These are phyloP conservation scores for Oreochromis tanganicae DNA, from an alignment of 2,113 vertebrate genomes.

Conservation along the genomic window DNA sequence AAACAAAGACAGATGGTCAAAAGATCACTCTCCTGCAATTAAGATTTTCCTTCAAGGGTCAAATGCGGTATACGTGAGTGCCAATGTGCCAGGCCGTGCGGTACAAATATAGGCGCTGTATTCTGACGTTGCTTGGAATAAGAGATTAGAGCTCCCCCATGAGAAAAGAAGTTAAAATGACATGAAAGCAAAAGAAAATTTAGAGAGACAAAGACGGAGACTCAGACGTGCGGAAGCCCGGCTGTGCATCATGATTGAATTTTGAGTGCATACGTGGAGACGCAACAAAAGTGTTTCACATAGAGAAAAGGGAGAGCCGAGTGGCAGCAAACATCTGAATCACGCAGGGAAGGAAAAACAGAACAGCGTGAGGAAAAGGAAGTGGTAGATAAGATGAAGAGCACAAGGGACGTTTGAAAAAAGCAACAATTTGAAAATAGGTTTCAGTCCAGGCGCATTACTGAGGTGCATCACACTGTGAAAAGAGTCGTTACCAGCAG, in stretches of 20 bases:
- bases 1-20: conserved; percentile 44
- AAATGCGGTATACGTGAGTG: conserved; percentile 29
- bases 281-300: conserved; percentile 4
- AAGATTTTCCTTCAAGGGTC: conserved; percentile 41
- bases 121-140: not conserved
- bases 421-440: conserved; percentile 29
- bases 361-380: not conserved
- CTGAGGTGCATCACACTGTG: conserved; percentile 1
- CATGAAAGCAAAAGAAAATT: conserved; percentile 1
- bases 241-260: conserved; percentile 2
- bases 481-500: not conserved
- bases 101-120: not conserved
- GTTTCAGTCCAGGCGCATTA: not conserved
- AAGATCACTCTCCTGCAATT: conserved; percentile 52
- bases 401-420: not conserved
- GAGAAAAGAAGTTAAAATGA: not conserved
- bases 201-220: not conserved
- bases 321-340: conserved; percentile 1
- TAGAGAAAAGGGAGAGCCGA: not conserved
- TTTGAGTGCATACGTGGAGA: not conserved
- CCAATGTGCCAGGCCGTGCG: not conserved
- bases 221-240: not conserved
- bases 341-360: not conserved
- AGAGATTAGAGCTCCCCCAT: conserved; percentile 38
- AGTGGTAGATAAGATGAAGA: conserved; percentile 16